Conservation (phyloP, 2,113 vertebrate species). For the Quiscalus mexicanus region DNA sequence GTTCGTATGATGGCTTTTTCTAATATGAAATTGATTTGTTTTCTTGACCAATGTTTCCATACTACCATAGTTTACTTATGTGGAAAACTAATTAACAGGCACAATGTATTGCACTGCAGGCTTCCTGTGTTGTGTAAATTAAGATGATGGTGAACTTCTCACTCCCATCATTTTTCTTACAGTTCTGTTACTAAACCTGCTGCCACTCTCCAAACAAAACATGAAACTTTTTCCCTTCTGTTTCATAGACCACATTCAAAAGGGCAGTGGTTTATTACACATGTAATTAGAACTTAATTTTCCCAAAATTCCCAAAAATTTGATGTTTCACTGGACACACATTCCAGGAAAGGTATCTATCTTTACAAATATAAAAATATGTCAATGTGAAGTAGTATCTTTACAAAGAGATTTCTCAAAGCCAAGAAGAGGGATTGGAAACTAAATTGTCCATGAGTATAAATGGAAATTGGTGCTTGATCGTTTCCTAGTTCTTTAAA, state of each 20-base stretch:
- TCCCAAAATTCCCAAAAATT: neutral
- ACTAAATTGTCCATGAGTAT: neutral
- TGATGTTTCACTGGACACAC: neutral
- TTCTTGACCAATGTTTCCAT: neutral
- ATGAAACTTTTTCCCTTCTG: neutral
- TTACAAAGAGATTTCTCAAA: neutral
- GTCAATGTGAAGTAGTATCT: neutral
- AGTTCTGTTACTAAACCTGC: neutral
- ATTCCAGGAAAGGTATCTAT: neutral
- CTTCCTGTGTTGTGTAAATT: neutral
- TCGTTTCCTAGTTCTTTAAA: neutral
- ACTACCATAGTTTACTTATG: neutral
- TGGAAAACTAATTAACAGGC: neutral
- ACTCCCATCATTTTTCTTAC: neutral
- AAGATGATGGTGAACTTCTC: neutral
- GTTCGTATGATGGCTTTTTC: neutral
- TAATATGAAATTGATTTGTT: neutral
- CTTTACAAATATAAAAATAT: neutral
- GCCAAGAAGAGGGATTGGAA: neutral
- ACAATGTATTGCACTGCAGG: neutral
- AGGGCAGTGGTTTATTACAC: neutral
- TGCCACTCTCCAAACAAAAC: neutral
- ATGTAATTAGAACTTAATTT: neutral
- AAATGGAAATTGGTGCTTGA: neutral
- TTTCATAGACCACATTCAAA: neutral